Percentiles rank a stretch among this genome's conserved stretches.
Evolutionary conservation across 2,113 vertebrate genomes (phyloP).

Genomic region (Gadus chalcogrammus): DNA sequence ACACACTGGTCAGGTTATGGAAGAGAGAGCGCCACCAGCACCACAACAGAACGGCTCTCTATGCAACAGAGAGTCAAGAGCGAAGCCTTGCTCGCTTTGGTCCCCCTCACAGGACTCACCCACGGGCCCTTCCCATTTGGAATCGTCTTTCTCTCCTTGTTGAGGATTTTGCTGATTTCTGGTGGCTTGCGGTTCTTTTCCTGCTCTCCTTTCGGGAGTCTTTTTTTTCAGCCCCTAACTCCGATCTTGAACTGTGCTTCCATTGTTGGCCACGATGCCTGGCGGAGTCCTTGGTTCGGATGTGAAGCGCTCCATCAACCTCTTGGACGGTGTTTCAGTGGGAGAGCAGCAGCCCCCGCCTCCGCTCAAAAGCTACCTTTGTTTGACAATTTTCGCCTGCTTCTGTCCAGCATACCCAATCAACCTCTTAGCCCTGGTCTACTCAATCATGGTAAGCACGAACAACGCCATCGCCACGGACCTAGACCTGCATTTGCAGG

Average conservation of each 20-base stretch:
- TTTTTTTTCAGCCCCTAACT: slow-evolving; percentile 6
- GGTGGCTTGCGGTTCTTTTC: no score
- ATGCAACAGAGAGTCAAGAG: no score
- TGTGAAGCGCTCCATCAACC: slow-evolving; percentile 75
- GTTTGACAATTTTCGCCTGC: slow-evolving; percentile 81
- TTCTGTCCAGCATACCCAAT: slow-evolving; percentile 89
- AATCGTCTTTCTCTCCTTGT: no score
- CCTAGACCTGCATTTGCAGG: no score
- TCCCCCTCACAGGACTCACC: no score
- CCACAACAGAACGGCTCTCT: no score
- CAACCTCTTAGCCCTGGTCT: slow-evolving; percentile 87
- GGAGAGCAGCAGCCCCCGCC: slow-evolving; percentile 65
- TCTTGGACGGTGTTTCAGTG: slow-evolving; percentile 60
- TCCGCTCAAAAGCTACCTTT: slow-evolving; percentile 78
- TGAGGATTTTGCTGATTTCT: no score
- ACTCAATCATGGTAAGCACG: slow-evolving; percentile 84
- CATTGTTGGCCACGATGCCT: slow-evolving; percentile 67
- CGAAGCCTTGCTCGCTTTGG: no score
- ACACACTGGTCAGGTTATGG: slow-evolving; percentile 8
- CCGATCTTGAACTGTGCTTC: not conserved
- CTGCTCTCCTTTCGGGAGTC: not conserved
- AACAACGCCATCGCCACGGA: no score
- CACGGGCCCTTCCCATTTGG: no score
- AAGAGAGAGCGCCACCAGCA: no score
- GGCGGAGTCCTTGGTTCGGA: slow-evolving; percentile 61